Evolutionary conservation across 2,113 vertebrate species (phyloP), one percentile per base, ranked within the genome.

Genomic region (Petromus typicus): DNA sequence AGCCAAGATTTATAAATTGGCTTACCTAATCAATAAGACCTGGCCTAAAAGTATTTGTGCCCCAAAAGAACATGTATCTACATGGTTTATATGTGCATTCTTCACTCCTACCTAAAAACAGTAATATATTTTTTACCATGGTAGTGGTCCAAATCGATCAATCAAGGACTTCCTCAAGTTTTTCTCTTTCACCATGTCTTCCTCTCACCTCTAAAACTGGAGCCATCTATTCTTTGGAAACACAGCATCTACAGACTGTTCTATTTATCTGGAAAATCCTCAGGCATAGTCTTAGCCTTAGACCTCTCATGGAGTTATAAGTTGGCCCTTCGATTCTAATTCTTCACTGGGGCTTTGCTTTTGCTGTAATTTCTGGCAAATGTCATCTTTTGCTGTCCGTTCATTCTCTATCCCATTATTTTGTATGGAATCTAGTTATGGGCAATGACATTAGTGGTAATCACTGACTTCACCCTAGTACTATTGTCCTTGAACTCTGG

Each of bases 51-150:
- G 54, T 75, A 81, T 45, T 78, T 76, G 57, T 82, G 48, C 51
- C 14, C 45, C 27, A 82, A 79, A 1, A 76, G 20, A 95, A 51
- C 75, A 27, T 20, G 51, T n/a, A 76, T 32, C 45, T 61, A 92
- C 27, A 30, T 18, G 40, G 30, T 63, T 94, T 66, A 93, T 56
- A 93, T 91, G 64, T 30, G 59, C 51, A 81, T 25, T 48, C 37
- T 85, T 79, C 85, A 79, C 20, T 90, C 56, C 27, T 83, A 20
- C 34, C 23, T 93, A 64, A 92, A 91, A 95, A 95, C 37, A 75
- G 7, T 86, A 81, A 43, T 10, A n/a, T 1, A 37, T 64, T 73
- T 87, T n/a, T 40, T 84, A n/a, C 11, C 25, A 69, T 86, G n/a
- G n/a, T 64, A 6, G 14, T 88, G 84, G 37, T 61, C 37, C 32